These are phyloP conservation scores for Corticium candelabrum DNA, from an alignment of 37 sponge, comb jelly and placozoan species.

Conservation along the genomic window DNA sequence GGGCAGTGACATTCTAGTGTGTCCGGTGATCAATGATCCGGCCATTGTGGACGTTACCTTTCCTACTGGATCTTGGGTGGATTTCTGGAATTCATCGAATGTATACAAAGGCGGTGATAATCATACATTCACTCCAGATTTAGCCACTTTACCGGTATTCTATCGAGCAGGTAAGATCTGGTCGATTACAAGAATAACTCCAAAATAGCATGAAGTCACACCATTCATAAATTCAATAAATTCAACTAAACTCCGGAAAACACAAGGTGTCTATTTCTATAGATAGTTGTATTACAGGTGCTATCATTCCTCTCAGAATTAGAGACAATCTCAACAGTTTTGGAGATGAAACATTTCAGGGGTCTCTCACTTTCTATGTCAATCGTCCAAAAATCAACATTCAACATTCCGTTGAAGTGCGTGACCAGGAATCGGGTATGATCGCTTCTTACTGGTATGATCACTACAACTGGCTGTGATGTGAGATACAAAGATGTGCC, in stretches of 20 bases:
- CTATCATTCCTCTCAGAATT: neutral
- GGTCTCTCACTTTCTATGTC: constrained; percentile 8
- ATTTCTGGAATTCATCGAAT: constrained; percentile 41
- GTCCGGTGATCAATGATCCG: constrained; percentile 28
- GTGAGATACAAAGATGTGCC: neutral
- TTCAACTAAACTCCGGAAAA: too few species aligned
- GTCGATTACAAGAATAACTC: neutral
- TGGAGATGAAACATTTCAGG: neutral
- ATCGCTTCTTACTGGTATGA: constrained; percentile 36
- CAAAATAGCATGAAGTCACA: neutral
- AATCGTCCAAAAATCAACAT: neutral
- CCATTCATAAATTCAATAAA: too few species aligned
- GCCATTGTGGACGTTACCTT: constrained; percentile 24
- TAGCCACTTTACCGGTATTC: constrained; percentile 48
- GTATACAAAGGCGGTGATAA: constrained; percentile 33
- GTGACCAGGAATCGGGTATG: constrained; percentile 30
- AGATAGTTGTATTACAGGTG: too few species aligned
- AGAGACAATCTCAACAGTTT: neutral
- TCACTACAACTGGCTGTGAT: too few species aligned
- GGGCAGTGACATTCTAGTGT: constrained; percentile 48
- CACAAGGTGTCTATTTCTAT: too few species aligned
- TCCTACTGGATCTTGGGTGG: constrained; percentile 44
- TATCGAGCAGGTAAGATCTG: constrained; percentile 23
- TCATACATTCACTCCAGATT: constrained; percentile 13
- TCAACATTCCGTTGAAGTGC: neutral